Base-by-base conservation (phyloP, 2,797 vertebrate genomes). In the Labroides dimidiatus region DNA sequence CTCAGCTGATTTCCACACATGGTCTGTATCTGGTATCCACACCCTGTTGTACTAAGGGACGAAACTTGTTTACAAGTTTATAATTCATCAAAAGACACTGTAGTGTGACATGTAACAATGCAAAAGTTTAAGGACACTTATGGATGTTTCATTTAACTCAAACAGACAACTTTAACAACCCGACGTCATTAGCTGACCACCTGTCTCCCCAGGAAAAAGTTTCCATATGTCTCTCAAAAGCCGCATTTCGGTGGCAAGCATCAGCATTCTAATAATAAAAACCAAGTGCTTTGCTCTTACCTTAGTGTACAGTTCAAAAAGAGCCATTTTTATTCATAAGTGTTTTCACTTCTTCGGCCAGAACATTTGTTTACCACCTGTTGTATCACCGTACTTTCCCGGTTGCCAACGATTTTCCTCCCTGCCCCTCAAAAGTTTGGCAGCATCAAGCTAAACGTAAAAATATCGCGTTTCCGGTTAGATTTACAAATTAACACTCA, bases 1-100 rank as follows among this genome's bases (percentile, higher is more conserved):
- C 87, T 99, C 98, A 2, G 98, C 98, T 17, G 98, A 97, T 76
- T 93, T 96, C 98, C 98, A 99, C 30, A 99, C 96, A 79, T 97
- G 92, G 57, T 96, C 92, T 1, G 86, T 57, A 87, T 99, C 95
- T 33, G 96, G 96, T 60, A 99, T 96, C 98, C 98, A 99, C 39
- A 99, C 96, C 86, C 96, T 94, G 86, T 99, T 99, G 90, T 95
- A 98, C 98, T 99, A 56, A n/a, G 56, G 55, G 17, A 74, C 1
- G 51, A 27, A 10, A 66, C 36, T 39, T 3, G 7, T 33, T 27
- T 23, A 27, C 27, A 68, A 20, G 27, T 39, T 14, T 11, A 16
- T 19, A 27, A 10, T 21, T 4, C 9, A n/a, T n/a, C n/a, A n/a
- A n/a, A n/a, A n/a, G n/a, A n/a, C n/a, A n/a, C n/a, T n/a, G n/a